Percentiles rank a stretch among this genome's conserved stretches.
phyloP scores from a whole-genome alignment of 1,140 invertebrate species.

The Wiebesia pumilae region DNA sequence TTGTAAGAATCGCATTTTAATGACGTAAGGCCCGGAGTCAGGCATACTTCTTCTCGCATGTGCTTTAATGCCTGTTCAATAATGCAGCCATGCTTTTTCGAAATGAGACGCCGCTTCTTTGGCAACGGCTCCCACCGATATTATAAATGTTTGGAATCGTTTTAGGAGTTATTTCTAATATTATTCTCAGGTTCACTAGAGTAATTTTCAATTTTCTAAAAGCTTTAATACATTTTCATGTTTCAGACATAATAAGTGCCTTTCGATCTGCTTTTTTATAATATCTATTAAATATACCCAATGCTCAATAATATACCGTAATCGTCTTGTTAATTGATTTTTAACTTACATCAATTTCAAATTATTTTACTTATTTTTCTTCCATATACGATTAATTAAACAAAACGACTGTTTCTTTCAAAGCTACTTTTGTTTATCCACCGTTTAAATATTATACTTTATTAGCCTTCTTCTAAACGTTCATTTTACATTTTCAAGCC shows the following conservation, averaged over 20 bases:
- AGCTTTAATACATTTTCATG: not conserved
- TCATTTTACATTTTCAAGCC: not conserved
- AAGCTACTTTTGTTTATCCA: too few relatives aligned
- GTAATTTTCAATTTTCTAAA: not conserved
- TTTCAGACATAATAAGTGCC: not conserved
- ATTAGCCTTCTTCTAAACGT: not conserved
- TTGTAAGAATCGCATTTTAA: conserved; percentile 42
- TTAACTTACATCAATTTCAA: not conserved
- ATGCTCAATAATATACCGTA: too few relatives aligned
- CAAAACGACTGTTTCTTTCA: not conserved
- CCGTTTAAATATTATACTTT: not conserved
- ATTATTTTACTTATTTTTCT: too few relatives aligned
- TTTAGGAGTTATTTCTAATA: not conserved
- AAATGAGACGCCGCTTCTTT: not conserved
- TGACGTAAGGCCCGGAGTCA: not conserved
- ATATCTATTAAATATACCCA: too few relatives aligned
- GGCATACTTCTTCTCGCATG: not conserved
- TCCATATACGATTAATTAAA: not conserved
- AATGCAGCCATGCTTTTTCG: conserved; percentile 34
- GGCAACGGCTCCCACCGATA: not conserved
- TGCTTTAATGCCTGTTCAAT: conserved; percentile 46
- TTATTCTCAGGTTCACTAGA: not conserved
- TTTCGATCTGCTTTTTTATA: too few relatives aligned
- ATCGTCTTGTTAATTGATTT: not conserved
- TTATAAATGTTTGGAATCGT: not conserved